Evolutionary conservation across 2,113 vertebrate species (phyloP).

Genomic region (Neolamprologus longior): DNA sequence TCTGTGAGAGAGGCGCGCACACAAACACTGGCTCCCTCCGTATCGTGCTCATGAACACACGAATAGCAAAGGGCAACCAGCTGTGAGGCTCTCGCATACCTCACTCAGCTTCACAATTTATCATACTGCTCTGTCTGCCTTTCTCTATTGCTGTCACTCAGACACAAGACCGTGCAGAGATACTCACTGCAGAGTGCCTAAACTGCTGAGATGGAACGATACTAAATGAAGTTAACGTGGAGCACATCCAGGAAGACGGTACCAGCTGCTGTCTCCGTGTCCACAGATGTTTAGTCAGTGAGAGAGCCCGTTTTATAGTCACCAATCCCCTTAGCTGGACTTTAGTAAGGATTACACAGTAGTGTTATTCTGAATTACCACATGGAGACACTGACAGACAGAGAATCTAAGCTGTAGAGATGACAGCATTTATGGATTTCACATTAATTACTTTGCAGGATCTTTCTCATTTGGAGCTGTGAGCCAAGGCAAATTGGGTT

Average conservation of each 20-base stretch:
- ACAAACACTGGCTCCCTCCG: constrained; percentile 6
- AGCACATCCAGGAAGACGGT: not conserved
- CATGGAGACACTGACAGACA: not conserved
- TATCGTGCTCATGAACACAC: constrained; percentile 3
- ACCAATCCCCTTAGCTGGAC: not conserved
- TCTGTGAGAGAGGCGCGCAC: constrained; percentile 34
- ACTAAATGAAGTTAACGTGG: not conserved
- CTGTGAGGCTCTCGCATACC: constrained; percentile 42
- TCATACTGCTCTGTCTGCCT: not conserved
- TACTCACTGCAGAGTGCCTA: not conserved
- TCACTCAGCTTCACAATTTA: not conserved
- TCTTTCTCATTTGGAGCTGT: not conserved
- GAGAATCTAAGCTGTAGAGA: not conserved
- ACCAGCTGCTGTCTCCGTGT: not conserved
- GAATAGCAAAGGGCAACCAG: constrained; percentile 44
- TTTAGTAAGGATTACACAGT: not conserved
- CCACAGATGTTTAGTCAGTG: not conserved
- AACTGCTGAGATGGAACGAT: not conserved
- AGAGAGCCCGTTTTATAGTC: not conserved
- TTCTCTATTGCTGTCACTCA: not conserved
- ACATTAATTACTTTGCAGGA: not conserved
- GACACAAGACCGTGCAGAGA: not conserved
- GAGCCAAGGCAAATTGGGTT: not conserved
- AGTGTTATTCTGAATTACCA: not conserved
- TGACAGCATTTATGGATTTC: not conserved